These are phyloP conservation scores for Pheosia gnoma DNA, from an alignment of 2,888 invertebrate genomes.

Conservation along the genomic window DNA sequence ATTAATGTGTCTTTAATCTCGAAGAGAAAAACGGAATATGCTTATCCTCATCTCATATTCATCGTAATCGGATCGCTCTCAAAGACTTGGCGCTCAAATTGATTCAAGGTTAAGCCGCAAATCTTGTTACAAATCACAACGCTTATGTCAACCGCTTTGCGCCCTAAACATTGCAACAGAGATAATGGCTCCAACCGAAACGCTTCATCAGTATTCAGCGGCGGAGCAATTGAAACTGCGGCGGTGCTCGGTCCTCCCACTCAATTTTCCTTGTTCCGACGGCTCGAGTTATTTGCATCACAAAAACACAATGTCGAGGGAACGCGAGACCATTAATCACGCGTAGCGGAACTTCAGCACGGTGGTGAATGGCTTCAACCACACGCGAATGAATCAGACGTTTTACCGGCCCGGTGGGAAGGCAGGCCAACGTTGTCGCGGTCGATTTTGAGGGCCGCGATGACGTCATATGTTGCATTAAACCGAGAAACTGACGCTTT, in stretches of 20 bases:
- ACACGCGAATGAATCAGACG: conserved; percentile 79
- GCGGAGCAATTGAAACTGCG: conserved; percentile 81
- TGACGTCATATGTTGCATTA: conserved; percentile 32
- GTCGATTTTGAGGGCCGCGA: conserved; percentile 24
- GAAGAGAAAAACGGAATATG: background rate
- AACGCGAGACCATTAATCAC: conserved; percentile 81
- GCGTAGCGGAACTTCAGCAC: conserved; percentile 72
- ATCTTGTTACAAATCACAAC: conserved; percentile 42
- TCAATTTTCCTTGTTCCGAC: conserved; percentile 82
- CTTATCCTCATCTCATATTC: conserved; percentile 13
- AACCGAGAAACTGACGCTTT: conserved; percentile 8
- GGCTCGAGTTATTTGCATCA: conserved; percentile 83
- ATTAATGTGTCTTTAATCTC: background rate
- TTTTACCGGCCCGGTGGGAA: conserved; percentile 65
- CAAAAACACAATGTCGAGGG: conserved; percentile 83
- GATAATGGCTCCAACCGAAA: conserved; percentile 72
- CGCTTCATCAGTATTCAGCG: conserved; percentile 82
- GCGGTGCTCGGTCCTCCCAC: conserved; percentile 77
- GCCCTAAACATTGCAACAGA: conserved; percentile 62
- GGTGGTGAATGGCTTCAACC: conserved; percentile 75
- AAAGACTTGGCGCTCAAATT: conserved; percentile 9
- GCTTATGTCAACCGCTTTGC: conserved; percentile 50
- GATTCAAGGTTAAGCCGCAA: conserved; percentile 24
- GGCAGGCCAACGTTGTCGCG: conserved; percentile 33
- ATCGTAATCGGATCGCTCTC: conserved; percentile 19